Conservation (phyloP, 2,797 vertebrate species). For the Falco biarmicus region DNA sequence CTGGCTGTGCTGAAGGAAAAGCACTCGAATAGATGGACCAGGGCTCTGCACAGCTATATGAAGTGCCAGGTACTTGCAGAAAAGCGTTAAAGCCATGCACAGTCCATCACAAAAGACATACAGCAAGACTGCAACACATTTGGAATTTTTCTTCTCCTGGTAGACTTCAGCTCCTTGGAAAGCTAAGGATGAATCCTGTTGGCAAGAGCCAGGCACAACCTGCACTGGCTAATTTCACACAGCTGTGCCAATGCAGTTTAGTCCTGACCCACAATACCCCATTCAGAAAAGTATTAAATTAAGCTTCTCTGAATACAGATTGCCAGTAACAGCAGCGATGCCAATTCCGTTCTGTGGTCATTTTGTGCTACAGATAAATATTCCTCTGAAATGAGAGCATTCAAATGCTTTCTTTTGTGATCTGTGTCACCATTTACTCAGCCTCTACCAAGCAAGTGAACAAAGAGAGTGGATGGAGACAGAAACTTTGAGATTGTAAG, state of each 20-base stretch:
- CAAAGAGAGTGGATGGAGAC: neutral
- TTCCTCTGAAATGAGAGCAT: neutral
- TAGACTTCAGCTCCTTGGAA: neutral
- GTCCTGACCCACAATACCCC: neutral
- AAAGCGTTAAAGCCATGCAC: neutral
- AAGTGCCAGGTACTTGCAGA: neutral
- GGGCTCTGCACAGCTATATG: neutral
- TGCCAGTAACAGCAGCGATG: neutral
- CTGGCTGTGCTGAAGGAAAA: neutral
- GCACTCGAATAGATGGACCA: neutral
- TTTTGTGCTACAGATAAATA: conserved; percentile 13
- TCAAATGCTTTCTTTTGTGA: neutral
- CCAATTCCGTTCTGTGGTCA: neutral
- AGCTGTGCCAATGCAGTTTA: neutral
- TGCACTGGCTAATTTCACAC: neutral
- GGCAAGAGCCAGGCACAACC: neutral
- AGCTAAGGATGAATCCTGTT: neutral
- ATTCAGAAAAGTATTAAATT: neutral
- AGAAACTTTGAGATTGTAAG: neutral
- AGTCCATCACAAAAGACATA: neutral
- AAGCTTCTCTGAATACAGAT: neutral
- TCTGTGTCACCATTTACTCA: neutral
- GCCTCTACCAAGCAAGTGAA: neutral
- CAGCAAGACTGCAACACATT: neutral
- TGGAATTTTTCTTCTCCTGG: neutral